Base-by-base conservation (phyloP, 2,888 invertebrate genomes). In the Cheilosia grossa region DNA sequence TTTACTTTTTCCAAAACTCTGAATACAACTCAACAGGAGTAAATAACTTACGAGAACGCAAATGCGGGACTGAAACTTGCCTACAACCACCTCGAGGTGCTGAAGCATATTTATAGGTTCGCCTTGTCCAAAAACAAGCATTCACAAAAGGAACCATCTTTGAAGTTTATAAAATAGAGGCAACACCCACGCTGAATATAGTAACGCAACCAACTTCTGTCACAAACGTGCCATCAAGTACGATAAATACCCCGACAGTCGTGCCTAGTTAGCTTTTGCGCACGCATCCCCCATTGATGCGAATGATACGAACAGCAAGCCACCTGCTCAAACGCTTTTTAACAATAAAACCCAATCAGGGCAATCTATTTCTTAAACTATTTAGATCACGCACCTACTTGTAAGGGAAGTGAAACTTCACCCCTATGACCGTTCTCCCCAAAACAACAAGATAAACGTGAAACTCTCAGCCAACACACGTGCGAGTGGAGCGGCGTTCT, bases 321-420 rank as follows among this genome's bases (percentile, higher is more conserved):
- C 27, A 27, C 27, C 27, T 5, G 27, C 27, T 5, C 27, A 44
- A n/a, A 44, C 58, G 53, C 51, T 51, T 72, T 44, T 49, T 24
- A 70, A 21, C 49, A 49, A 51, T 19, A 61, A 72, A 61, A 21
- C 40, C 19, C 17, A 15, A 15, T 2, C 15, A n/a, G 42, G 61
- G n/a, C 53, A 61, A 72, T 53, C 42, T 72, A 61, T 53, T 72
- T 44, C 40, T 7, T 51, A 42, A 72, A 53, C 53, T 61, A 54
- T 61, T 72, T 72, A 19, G 30, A 51, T 72, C 72, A 72, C 61
- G 61, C 61, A 72, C 61, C 42, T 10, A 17, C 30, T 19, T 10
- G 21, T 21, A 66, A 58, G 19, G 13, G 37, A 58, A 4, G 6
- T 15, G 15, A 17, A 27, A 15, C 4, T 24, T 10, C 30, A 6